A percentile compares a stretch with the other conserved stretches of the same genome.
Evolutionary conservation across 2,797 vertebrate genomes (phyloP).

Genomic region (Schizopygopsis malacanthus): DNA sequence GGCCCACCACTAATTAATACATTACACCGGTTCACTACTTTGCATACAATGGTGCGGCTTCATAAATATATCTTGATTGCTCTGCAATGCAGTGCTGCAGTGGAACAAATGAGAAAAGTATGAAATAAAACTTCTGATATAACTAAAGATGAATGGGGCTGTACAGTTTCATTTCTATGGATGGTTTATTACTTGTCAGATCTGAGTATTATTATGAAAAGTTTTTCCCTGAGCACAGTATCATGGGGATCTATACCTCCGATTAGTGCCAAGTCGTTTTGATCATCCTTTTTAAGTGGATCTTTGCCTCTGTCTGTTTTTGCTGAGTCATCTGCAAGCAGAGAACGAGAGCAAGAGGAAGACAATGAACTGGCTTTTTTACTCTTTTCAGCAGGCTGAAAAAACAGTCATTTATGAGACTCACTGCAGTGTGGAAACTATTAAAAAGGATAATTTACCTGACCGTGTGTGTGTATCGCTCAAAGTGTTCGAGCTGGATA

Average conservation of each 20-base stretch:
- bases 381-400: not conserved
- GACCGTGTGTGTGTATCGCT: constrained; percentile 84
- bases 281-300: constrained; percentile 80
- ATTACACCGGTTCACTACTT: not conserved
- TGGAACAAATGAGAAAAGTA: constrained; percentile 9
- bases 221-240: constrained; percentile 53
- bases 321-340: constrained; percentile 70
- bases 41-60: not conserved
- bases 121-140: not conserved
- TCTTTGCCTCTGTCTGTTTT: constrained; percentile 80
- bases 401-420: not conserved
- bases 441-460: constrained; percentile 75
- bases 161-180: not conserved
- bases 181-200: constrained; percentile 51
- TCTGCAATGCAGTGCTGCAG: not conserved
- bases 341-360: constrained; percentile 49
- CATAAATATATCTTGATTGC: not conserved
- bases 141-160: constrained; percentile 5
- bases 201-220: constrained; percentile 53
- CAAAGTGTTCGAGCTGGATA: constrained; percentile 73
- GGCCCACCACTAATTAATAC: too few species aligned
- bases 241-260: constrained; percentile 83
- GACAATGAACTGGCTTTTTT: constrained; percentile 22
- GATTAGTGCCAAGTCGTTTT: constrained; percentile 89
- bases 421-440: constrained; percentile 2